Conservation (phyloP, 2,113 vertebrate species). For the Caranx ignobilis region DNA sequence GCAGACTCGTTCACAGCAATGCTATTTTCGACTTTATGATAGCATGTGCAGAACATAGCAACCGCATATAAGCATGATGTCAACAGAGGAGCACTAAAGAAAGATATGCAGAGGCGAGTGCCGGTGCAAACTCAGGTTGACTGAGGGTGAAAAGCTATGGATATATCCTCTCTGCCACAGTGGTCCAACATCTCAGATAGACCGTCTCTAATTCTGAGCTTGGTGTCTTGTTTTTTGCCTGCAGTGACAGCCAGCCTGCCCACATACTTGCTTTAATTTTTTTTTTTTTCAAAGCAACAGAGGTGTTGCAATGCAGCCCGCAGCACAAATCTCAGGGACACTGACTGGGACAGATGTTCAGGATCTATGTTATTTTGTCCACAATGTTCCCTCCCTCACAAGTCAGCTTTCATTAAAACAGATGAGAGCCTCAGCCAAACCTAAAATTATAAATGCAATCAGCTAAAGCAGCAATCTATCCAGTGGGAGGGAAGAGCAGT, state of each 20-base stretch:
- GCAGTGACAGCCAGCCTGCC: conserved; percentile 45
- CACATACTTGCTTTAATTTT: conserved; percentile 14
- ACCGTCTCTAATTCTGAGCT: conserved; percentile 45
- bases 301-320: conserved; percentile 34
- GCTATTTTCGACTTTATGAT: too few relatives aligned
- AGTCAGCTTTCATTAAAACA: conserved; percentile 28
- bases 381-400: not conserved
- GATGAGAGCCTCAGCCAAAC: conserved; percentile 28
- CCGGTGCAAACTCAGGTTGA: not conserved
- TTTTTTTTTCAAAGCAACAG: conserved; percentile 30
- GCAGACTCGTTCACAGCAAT: too few relatives aligned
- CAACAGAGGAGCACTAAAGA: not conserved
- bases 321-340: conserved; percentile 23
- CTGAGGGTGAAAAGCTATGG: conserved; percentile 7
- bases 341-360: conserved; percentile 11
- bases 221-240: conserved; percentile 28
- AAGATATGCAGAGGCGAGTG: not conserved
- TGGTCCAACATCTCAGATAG: conserved; percentile 46
- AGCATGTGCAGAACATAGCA: not conserved
- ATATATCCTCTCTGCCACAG: conserved; percentile 24
- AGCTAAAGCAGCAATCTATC: conserved; percentile 52
- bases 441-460: conserved; percentile 60
- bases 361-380: conserved; percentile 41
- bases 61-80: not conserved
- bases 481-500: conserved; percentile 42